These are phyloP conservation scores for Ecdyonurus torrentis DNA, from an alignment of 2,888 invertebrate species.

Conservation along the genomic window DNA sequence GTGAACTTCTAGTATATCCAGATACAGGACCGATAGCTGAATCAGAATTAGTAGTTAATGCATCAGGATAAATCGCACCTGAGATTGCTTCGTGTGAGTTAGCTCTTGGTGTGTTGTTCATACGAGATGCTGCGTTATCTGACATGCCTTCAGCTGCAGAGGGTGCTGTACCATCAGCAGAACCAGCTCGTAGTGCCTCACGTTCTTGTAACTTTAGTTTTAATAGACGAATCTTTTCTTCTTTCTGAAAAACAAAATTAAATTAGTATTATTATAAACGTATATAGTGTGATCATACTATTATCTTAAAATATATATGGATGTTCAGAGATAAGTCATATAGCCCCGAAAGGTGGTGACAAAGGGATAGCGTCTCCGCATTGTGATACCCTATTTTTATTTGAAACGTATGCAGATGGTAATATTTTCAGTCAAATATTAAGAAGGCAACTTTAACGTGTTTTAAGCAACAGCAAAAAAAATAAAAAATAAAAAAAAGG, in stretches of 20 bases:
- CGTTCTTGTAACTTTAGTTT: conserved; percentile 67
- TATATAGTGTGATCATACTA: not conserved
- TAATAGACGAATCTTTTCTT: conserved; percentile 69
- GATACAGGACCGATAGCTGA: not conserved
- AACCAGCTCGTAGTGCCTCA: conserved; percentile 39
- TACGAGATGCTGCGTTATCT: conserved; percentile 10
- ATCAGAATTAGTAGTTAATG: not conserved
- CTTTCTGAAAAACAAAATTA: conserved; percentile 44
- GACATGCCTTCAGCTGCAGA: conserved; percentile 20
- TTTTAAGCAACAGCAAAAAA: no score
- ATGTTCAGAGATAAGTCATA: no score
- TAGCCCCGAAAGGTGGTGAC: no score
- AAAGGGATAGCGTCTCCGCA: no score
- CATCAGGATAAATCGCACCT: conserved; percentile 57
- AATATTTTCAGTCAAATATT: no score
- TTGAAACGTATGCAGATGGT: no score
- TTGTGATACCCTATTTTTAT: no score
- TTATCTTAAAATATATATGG: not conserved
- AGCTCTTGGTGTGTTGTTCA: conserved; percentile 15
- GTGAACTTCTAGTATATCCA: conserved; percentile 30
- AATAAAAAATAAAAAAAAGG: no score
- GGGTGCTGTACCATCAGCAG: conserved; percentile 20
- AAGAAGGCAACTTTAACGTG: no score
- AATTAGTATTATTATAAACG: not conserved
- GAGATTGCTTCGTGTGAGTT: conserved; percentile 40